Evolutionary conservation across 2,797 vertebrate species (phyloP), one percentile per base, ranked within the genome.

Genomic region (Ammospiza maritima): DNA sequence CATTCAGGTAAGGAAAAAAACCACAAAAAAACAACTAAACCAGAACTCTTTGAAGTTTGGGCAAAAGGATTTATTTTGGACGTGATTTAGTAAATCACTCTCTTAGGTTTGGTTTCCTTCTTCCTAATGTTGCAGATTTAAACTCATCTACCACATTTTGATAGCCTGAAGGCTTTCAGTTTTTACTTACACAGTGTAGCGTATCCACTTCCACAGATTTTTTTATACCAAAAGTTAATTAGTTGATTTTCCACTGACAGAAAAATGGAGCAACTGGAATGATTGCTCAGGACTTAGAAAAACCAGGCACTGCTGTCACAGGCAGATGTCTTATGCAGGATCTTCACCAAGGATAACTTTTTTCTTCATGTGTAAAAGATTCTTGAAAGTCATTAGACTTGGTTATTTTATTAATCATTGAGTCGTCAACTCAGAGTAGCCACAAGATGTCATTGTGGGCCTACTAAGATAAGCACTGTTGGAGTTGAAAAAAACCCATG

Each of bases 371-470:
- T 30, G 15, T 20, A 27, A 65, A 82, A 60, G 15, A 27, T 75
- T 58, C 56, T 54, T 51, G 16, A n/a, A 81, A 73, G 27, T 47
- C 74, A 56, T 3, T 36, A 51, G 40, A 70, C 7, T 25, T 23
- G 44, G 64, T 72, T 40, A 19, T 77, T 29, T 11, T 40, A 47
- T 38, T 64, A 42, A 34, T 26, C 36, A 50, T 12, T 48, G 40
- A 42, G 34, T 32, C 18, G 47, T 19, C 57, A 54, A 9, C 29
- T 30, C 19, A 72, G 27, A 72, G 13, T 42, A 83, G 29, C 96
- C 97, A 97, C 95, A 92, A 96, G 96, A 62, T 94, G 96, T 96
- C 96, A 78, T 66, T 48, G 73, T 86, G 56, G 29, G 6, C 32
- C 67, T 86, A n/a, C 29, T 11, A 71, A 50, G 45, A 72, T 27